Base-by-base conservation (phyloP, 2,797 vertebrate species). In the Anomalospiza imberbis region DNA sequence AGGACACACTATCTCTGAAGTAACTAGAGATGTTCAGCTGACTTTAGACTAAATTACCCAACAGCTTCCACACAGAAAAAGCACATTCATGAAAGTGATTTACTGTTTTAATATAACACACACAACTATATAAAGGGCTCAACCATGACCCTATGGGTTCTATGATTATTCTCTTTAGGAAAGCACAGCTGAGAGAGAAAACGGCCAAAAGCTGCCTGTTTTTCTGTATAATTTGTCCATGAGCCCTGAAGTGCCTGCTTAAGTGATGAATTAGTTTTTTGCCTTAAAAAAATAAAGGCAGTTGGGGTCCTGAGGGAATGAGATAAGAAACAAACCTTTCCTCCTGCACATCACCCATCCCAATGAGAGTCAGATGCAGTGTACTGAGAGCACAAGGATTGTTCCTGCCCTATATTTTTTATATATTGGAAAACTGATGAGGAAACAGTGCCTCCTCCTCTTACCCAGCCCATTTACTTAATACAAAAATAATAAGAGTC, bases 1-100 rank as follows among this genome's bases (percentile, higher is more conserved):
- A 83, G 84, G 68, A 72, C 44, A 81, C 0, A 0, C 60, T 94
- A 74, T 86, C 76, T 92, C 66, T 70, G 87, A 73, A 88, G 58
- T 78, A 78, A 84, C 85, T 76, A 63, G 81, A 89, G 91, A 92
- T 67, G 66, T 79, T 85, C 72, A 15, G 44, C 68, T 91, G 87
- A 75, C 94, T 94, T 93, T 75, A 58, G 58, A 88, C 87, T 93
- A 74, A 91, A 75, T 89, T 93, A 92, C 68, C 47, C 70, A 93
- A 55, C 50, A 82, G 72, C 54, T 89, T 87, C 48, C 47, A 91
- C 65, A 55, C 17, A 89, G 72, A 89, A 91, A 72, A 91, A 65
- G 36, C 40, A 62, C 58, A 62, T 44, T 80, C 31, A 65, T 48
- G 70, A 72, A 92, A 92, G 28, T 72, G 87, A 92, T 93, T 89